Conservation (phyloP, 2,797 vertebrate species). For the Anguilla anguilla region DNA sequence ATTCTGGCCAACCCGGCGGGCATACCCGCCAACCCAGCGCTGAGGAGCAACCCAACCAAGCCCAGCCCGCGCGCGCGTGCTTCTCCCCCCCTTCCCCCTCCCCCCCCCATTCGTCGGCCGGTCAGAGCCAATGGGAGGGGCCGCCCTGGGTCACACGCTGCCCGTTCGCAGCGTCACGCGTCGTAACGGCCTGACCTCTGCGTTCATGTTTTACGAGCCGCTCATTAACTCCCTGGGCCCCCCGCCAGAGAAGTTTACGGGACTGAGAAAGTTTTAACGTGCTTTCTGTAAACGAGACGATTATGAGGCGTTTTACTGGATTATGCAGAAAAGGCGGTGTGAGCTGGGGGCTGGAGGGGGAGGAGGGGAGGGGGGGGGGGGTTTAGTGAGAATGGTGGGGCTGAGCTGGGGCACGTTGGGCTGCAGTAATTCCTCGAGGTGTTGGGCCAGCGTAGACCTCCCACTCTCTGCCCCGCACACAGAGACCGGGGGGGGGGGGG, state of each 20-base stretch:
- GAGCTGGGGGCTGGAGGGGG: not conserved
- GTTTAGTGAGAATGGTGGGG: constrained; percentile 52
- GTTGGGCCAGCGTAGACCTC: not conserved
- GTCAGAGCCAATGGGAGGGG: constrained; percentile 53
- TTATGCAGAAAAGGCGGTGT: constrained; percentile 34
- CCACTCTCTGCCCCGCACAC: not conserved
- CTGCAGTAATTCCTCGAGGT: not conserved
- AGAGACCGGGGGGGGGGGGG: not conserved
- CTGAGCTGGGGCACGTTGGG: constrained; percentile 23
- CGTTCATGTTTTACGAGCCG: constrained; percentile 71
- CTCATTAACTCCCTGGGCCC: constrained; percentile 72
- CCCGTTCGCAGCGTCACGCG: constrained; percentile 71
- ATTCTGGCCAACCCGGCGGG: not conserved
- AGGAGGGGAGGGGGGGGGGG: constrained; percentile 7
- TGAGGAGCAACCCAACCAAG: not conserved
- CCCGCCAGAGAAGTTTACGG: constrained; percentile 66
- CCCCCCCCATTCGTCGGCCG: constrained; percentile 36
- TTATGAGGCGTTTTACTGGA: constrained; percentile 32
- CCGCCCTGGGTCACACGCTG: constrained; percentile 65
- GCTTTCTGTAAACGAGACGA: constrained; percentile 40
- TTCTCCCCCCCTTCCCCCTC: constrained; percentile 30
- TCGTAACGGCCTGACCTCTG: constrained; percentile 68
- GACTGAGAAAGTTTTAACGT: constrained; percentile 45
- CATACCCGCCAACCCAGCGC: not conserved
- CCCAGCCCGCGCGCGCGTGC: not conserved